Conservation (phyloP, 2,113 vertebrate genomes). For the Sebastes schlegelii region DNA sequence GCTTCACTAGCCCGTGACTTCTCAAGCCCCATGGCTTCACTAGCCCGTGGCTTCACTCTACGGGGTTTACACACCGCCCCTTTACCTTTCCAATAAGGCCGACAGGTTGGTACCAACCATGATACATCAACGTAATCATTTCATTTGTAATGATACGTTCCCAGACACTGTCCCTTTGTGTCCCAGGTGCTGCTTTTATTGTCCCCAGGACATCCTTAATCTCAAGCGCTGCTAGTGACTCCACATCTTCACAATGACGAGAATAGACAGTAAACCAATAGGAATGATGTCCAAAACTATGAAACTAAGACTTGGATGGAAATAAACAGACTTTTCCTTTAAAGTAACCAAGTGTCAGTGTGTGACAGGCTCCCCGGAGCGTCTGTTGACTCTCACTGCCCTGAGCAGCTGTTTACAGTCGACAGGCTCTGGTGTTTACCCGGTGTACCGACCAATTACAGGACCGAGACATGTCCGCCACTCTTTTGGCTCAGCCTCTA, state of each 20-base stretch:
- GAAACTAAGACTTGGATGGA: neutral
- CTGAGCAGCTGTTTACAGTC: slow-evolving; percentile 9
- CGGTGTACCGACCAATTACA: slow-evolving; percentile 46
- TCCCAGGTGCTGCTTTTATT: too few species aligned
- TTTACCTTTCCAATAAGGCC: too few species aligned
- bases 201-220: too few species aligned
- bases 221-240: neutral
- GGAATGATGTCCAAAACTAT: neutral
- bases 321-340: neutral
- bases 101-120: too few species aligned
- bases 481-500: slow-evolving; percentile 11
- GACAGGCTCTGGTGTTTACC: slow-evolving; percentile 17
- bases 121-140: too few species aligned
- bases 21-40: too few species aligned
- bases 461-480: slow-evolving; percentile 1
- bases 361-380: neutral
- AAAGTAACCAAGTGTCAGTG: neutral
- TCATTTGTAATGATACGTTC: too few species aligned
- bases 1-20: too few species aligned
- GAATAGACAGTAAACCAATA: neutral
- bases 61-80: too few species aligned
- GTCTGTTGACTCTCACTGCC: slow-evolving; percentile 7
- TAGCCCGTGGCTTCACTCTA: too few species aligned
- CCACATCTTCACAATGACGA: neutral
- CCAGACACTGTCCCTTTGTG: too few species aligned